Conservation (phyloP, 2,797 vertebrate species). For the Mus minutoides region DNA sequence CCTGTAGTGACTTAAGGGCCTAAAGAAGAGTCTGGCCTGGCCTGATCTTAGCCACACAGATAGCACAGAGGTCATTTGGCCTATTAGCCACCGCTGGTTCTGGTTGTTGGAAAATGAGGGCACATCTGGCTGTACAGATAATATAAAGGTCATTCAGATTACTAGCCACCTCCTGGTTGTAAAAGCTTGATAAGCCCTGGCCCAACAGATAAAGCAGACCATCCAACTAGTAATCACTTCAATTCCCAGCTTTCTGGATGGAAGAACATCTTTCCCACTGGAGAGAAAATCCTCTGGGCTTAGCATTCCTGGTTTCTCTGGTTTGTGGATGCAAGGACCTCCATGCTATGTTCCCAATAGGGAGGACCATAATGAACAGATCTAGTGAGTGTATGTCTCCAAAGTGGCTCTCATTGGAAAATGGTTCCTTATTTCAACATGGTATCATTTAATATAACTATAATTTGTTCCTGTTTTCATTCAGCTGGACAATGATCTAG, state of each 20-base stretch:
- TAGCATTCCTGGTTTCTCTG: background rate
- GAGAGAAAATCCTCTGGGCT: background rate
- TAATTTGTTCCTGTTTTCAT: background rate
- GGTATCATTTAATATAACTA: background rate
- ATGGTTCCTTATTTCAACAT: background rate
- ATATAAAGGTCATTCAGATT: background rate
- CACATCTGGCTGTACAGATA: background rate
- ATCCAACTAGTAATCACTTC: background rate
- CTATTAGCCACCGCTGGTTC: background rate
- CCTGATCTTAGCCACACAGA: background rate
- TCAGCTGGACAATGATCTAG: background rate
- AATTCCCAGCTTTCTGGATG: background rate
- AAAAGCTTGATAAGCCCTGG: background rate
- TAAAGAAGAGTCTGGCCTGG: background rate
- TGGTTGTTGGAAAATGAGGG: background rate
- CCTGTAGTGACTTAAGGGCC: background rate
- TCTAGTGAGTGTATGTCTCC: background rate
- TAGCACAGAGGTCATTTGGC: background rate
- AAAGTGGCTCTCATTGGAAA: slow-evolving; percentile 27
- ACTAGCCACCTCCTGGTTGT: background rate
- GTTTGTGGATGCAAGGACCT: background rate
- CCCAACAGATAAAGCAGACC: background rate
- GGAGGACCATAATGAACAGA: background rate
- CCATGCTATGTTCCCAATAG: background rate
- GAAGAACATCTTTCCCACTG: background rate